Evolutionary conservation across 2,113 vertebrate species (phyloP), one percentile per base, ranked within the genome.

Genomic region (Plestiodon gilberti): DNA sequence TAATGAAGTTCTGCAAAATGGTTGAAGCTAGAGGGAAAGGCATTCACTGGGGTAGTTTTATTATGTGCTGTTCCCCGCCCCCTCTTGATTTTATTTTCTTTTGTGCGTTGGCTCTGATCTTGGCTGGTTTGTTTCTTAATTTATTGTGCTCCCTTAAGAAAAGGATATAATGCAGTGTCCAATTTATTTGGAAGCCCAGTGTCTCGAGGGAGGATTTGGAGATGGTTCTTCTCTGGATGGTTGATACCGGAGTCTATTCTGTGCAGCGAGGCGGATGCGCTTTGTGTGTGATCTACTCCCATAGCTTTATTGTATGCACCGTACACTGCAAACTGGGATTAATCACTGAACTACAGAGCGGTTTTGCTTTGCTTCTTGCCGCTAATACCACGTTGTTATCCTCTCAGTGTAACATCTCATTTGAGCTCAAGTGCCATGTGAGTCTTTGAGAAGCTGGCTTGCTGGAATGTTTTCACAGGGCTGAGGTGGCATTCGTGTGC

Each of bases 1-100:
- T 89, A 93, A 95, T 90, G 91, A 92, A 94, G 89, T 48, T 81
- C 84, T 78, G 59, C 61, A 90, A 94, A 90, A 93, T 94, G 91
- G 76, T 77, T 91, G 81, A 80, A 77, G 79, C 83, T 89, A 87
- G 71, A 86, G 86, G 62, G 84, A 89, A 33, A 90, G 83, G 17
- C 33, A 23, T 28, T 9, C 82, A 20, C 81, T 90, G 85, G 73
- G 25, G n/a, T 70, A 40, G 70, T 64, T 92, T 94, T 84, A 73
- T 93, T 93, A 86, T 38, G 11, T 35, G 8, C 30, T 88, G 82
- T 64, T 7, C 25, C 78, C 14, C 23, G 88, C 77, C 90, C 25
- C 17, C 17, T 86, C 6, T 22, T 92, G 85, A 87, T 92, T 95
- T 90, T 0, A 77, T 91, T 93, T 92, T 89, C 73, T 89, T 89